Base-by-base conservation (phyloP, 2,113 vertebrate genomes). In the Scolopax mira region DNA sequence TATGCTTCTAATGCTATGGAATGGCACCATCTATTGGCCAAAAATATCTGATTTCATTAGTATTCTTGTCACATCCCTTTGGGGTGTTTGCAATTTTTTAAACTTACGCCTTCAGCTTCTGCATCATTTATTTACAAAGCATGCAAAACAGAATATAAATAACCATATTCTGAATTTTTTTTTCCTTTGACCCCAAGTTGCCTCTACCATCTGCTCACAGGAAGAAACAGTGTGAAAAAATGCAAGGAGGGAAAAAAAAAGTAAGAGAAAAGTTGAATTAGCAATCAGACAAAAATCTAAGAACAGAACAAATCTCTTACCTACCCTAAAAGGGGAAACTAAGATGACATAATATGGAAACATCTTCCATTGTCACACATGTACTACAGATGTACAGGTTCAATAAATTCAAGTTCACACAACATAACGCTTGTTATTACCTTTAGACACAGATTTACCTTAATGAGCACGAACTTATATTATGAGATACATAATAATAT, bases 21-120 rank as follows among this genome's bases (percentile, higher is more conserved):
- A 93, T 7, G 95, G 92, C 94, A 84, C 95, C 96, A 97, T 84
- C 96, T 96, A 84, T n/a, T 85, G 96, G 75, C 17, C 33, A 39
- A 33, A 23, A 69, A 9, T 13, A 64, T 3, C 22, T 57, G 12
- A 62, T 51, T 64, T 78, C 25, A 85, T 90, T 66, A 75, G 41
- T 65, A 93, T 84, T 79, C 62, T 35, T 57, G 21, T 61, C 86
- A 72, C 0, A 0, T 83, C 24, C 58, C 48, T 6, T 3, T 31
- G 31, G 13, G 16, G 83, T 72, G 24, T 39, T 75, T 22, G 33
- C 18, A 66, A 54, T 67, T 72, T 86, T 90, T 58, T 37, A 0
- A 31, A 71, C 39, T 61, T 75, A 89, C 49, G 70, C 35, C 70
- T 85, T 91, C 54, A 75, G 52, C 42, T 84, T 94, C 85, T 80